Evolutionary conservation across 2,888 invertebrate species (phyloP).

Genomic region (Ischnura elegans): DNA sequence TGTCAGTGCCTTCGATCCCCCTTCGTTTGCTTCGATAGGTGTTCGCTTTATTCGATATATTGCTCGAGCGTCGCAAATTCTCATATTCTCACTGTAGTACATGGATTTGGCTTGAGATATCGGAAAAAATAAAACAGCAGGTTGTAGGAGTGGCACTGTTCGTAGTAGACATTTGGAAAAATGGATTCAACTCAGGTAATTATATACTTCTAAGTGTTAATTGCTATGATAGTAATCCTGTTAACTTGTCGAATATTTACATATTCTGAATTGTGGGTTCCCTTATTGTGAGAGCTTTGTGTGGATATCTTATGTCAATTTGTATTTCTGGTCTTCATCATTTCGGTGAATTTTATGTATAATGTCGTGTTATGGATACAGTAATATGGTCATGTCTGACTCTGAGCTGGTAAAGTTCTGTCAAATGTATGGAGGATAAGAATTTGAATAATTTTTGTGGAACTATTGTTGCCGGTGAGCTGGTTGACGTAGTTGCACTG

Average conservation of each 20-base stretch:
- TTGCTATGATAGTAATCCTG: not conserved
- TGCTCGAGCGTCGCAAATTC: not conserved
- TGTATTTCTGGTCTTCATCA: not conserved
- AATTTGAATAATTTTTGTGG: not conserved
- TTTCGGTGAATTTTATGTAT: not conserved
- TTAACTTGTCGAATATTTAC: not conserved
- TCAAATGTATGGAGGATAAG: not conserved
- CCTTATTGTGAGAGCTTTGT: not conserved
- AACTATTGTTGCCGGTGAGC: not conserved
- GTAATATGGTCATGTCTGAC: not conserved
- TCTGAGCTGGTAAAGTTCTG: not conserved
- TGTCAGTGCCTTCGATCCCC: no score
- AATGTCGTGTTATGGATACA: not conserved
- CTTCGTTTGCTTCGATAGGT: no score
- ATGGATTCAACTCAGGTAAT: conserved; percentile 66
- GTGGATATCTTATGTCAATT: not conserved
- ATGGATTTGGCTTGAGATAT: not conserved
- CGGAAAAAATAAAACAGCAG: conserved; percentile 50
- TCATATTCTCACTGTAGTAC: not conserved
- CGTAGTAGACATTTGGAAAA: not conserved
- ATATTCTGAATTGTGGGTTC: not conserved
- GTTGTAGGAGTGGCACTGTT: conserved; percentile 57
- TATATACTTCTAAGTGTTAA: not conserved
- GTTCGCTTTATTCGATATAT: not conserved
- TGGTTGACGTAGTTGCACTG: not conserved